phyloP scores from a whole-genome alignment of 2,888 invertebrate genomes.

The Phania funesta region DNA sequence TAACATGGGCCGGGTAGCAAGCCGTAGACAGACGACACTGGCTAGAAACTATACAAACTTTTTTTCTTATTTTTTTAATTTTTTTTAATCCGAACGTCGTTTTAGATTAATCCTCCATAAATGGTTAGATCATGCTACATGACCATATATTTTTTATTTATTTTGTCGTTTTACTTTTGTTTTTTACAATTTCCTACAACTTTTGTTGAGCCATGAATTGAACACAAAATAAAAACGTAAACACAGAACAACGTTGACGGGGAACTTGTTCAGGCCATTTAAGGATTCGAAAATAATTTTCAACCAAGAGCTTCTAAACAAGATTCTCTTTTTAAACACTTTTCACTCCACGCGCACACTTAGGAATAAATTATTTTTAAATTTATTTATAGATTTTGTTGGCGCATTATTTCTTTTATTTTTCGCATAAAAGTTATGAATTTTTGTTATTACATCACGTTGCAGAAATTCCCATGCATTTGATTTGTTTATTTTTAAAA shows the following conservation, averaged over 20 bases:
- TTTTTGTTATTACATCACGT: slow-evolving; percentile 55
- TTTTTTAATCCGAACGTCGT: slow-evolving; percentile 41
- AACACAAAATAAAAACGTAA: slow-evolving; percentile 5
- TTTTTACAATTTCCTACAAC: slow-evolving; percentile 58
- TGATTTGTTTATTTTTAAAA: background rate
- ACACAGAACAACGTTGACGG: slow-evolving; percentile 3
- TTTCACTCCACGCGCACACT: background rate
- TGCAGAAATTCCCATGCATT: slow-evolving; percentile 41
- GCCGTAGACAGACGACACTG: slow-evolving; percentile 22
- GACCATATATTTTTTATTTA: slow-evolving; percentile 22
- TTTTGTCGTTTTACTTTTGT: slow-evolving; percentile 61
- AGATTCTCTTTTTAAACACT: slow-evolving; percentile 44
- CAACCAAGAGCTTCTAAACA: slow-evolving; percentile 27
- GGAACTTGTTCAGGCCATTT: slow-evolving; percentile 50
- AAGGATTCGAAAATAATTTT: slow-evolving; percentile 35
- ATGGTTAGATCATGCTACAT: slow-evolving; percentile 63
- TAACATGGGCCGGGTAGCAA: slow-evolving; percentile 6
- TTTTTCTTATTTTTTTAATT: slow-evolving; percentile 5
- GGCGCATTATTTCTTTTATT: background rate
- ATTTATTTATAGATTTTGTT: slow-evolving; percentile 38
- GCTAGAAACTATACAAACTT: slow-evolving; percentile 42
- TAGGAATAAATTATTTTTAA: background rate
- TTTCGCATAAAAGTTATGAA: slow-evolving; percentile 38
- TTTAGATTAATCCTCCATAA: slow-evolving; percentile 60
- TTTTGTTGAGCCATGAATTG: slow-evolving; percentile 42